Conservation (phyloP, 35 echinoderm and acorn worm species). For the Ophioderma brevispina region DNA sequence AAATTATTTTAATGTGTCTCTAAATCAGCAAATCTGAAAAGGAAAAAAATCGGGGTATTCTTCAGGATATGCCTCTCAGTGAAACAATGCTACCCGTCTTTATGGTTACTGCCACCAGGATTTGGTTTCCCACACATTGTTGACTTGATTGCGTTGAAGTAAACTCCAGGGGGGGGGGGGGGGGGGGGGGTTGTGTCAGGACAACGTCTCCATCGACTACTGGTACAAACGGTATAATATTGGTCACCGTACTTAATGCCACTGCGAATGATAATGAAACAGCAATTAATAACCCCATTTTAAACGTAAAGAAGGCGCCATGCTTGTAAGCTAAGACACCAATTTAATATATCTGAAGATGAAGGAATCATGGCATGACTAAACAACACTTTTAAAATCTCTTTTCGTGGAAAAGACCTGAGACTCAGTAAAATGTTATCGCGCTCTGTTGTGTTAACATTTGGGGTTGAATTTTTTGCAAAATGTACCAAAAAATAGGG, state of each 20-base stretch:
- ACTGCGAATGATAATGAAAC: not conserved
- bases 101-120: not conserved
- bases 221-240: conserved; percentile 68
- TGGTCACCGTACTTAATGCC: not conserved
- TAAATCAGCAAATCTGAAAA: not conserved
- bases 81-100: not conserved
- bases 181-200: no score
- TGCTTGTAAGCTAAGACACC: no score
- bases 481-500: no score
- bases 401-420: no score
- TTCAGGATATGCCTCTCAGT: not conserved
- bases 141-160: conserved; percentile 55
- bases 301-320: no score
- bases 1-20: conserved; percentile 12
- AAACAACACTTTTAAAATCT: no score
- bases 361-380: no score
- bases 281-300: no score
- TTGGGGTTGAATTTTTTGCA: no score
- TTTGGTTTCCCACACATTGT: conserved; percentile 72
- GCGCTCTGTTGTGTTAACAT: no score
- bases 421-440: no score
- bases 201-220: conserved; percentile 65
- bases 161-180: conserved; percentile 17
- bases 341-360: no score
- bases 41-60: not conserved